Percentiles rank a stretch among this genome's conserved stretches.
Evolutionary conservation across 2,797 vertebrate genomes (phyloP).

Genomic region (Parauchenoglanis ngamensis): DNA sequence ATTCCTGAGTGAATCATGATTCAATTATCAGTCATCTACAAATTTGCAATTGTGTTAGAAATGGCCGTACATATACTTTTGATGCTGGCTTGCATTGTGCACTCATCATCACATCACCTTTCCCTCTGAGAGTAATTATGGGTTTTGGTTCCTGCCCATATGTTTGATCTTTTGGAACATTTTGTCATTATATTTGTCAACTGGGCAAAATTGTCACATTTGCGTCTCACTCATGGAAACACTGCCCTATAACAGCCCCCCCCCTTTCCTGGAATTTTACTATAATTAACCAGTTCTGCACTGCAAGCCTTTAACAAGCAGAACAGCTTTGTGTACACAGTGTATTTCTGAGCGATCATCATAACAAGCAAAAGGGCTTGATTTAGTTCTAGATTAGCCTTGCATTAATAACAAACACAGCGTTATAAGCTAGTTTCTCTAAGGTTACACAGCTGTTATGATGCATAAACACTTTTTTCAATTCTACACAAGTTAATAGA

Average conservation of each 20-base stretch:
- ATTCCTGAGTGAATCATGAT: conserved; percentile 20
- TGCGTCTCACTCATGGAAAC: conserved; percentile 61
- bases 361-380: conserved; percentile 4
- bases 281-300: conserved; percentile 64
- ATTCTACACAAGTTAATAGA: conserved; percentile 52
- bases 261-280: conserved; percentile 53
- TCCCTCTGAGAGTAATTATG: conserved; percentile 12
- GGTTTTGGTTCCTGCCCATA: conserved; percentile 60
- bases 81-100: not conserved
- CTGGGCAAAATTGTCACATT: conserved; percentile 50
- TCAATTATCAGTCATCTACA: not conserved
- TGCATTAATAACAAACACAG: conserved; percentile 1
- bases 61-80: not conserved
- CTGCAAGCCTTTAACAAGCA: conserved; percentile 66
- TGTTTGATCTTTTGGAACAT: conserved; percentile 55
- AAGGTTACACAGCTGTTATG: conserved; percentile 53
- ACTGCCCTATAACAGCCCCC: conserved; percentile 51
- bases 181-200: conserved; percentile 52
- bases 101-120: conserved; percentile 11
- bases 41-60: not conserved
- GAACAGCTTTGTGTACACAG: conserved; percentile 32
- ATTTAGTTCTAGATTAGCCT: conserved; percentile 50
- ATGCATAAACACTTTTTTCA: conserved; percentile 61
- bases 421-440: not conserved
- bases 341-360: conserved; percentile 6